Base-by-base conservation (phyloP, 2,797 vertebrate species). In the Gobionotothen gibberifrons region DNA sequence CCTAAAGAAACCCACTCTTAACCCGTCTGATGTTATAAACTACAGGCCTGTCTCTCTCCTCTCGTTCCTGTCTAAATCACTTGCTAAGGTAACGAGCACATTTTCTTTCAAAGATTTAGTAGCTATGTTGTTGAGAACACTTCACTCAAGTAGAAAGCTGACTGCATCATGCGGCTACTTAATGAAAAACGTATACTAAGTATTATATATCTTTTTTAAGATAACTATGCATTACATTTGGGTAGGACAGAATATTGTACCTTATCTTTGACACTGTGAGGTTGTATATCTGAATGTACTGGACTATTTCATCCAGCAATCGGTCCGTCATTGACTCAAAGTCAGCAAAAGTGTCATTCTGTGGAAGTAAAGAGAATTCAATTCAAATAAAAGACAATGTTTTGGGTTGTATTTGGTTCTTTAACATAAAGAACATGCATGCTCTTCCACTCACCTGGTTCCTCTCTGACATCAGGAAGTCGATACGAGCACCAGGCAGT, bases 311-410 rank as follows among this genome's bases (percentile, higher is more conserved):
- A 94, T 99, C 98, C 90, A 99, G 93, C 82, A 99, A 94, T 52
- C 97, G 94, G 91, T 99, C 98, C 3, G 98, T 99, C 98, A 99
- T 99, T 65, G 96, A 96, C 89, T 99, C 98, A 95, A 99, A 99
- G 94, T 99, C 98, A 86, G 98, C 98, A 95, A 99, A 99, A 51
- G 98, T 99, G 91, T 99, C 98, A 93, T 97, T 99, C 98, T 99
- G 95, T 76, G 90, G 83, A 91, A 81, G 72, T 69, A 76, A 63
- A 79, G 82, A 91, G 72, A 16, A 80, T 58, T 8, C 47, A 53
- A 75, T 44, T 3, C 76, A 75, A 68, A 32, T 3, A 43, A 2
- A 21, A 36, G 8, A 14, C 22, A 43, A 1, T 26, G 9, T 56
- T 51, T 58, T 19, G 0, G 0, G 4, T 6, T 63, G 16, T 4